phyloP scores from a whole-genome alignment of 2,797 vertebrate species.

The Xenops minutus region DNA sequence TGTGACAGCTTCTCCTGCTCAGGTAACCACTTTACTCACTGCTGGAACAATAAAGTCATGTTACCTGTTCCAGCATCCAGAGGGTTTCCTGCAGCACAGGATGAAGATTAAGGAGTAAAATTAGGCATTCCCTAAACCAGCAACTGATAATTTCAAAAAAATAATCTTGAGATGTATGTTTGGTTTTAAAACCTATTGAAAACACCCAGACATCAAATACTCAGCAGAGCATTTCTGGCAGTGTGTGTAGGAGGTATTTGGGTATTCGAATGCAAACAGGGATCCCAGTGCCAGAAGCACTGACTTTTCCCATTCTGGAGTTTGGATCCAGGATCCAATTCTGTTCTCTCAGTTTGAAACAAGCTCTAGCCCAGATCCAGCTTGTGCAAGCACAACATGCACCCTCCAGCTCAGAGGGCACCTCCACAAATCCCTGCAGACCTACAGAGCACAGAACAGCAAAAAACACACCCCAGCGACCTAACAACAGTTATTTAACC shows the following conservation, averaged over 20 bases:
- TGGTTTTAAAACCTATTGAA: not conserved
- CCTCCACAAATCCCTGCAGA: not conserved
- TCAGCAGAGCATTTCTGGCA: not conserved
- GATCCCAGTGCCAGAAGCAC: not conserved
- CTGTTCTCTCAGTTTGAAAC: not conserved
- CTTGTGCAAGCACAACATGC: fast-evolving
- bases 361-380: not conserved
- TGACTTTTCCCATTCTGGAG: not conserved
- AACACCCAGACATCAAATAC: not conserved
- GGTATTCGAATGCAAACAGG: not conserved
- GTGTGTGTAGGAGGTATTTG: fast-evolving
- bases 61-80: not conserved
- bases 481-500: not conserved
- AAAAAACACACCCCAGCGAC: fast-evolving
- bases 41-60: not conserved
- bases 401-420: not conserved
- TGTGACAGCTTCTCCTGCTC: not conserved
- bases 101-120: not conserved
- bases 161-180: not conserved
- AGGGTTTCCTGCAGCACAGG: not conserved
- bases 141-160: not conserved
- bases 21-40: not conserved
- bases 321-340: not conserved
- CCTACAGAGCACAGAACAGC: fast-evolving
- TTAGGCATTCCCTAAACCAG: not conserved